Conservation (phyloP, 2,888 invertebrate genomes). For the Drosophila eohydei region DNA sequence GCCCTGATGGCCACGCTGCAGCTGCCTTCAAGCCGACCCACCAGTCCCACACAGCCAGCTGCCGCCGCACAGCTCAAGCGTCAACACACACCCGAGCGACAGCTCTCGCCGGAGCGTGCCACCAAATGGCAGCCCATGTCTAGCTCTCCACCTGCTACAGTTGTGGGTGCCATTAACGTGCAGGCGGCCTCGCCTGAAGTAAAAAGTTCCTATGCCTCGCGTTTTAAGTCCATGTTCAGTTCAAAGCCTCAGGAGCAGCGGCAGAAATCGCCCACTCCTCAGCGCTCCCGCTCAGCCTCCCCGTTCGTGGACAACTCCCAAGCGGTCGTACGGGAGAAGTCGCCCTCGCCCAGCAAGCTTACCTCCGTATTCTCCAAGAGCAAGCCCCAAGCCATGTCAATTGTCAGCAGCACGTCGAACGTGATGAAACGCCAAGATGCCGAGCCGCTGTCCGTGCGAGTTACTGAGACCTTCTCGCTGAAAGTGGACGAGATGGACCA, state of each 20-base stretch:
- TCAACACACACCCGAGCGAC: constrained; percentile 77
- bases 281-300: constrained; percentile 64
- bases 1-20: constrained; percentile 59
- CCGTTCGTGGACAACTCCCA: constrained; percentile 56
- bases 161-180: constrained; percentile 40
- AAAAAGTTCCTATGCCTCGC: constrained; percentile 79
- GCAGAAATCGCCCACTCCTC: constrained; percentile 62
- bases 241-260: constrained; percentile 57
- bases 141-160: constrained; percentile 22
- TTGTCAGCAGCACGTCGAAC: constrained; percentile 65
- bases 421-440: constrained; percentile 72
- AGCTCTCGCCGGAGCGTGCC: constrained; percentile 68
- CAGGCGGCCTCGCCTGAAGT: constrained; percentile 67
- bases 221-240: constrained; percentile 81
- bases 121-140: constrained; percentile 56
- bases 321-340: constrained; percentile 56
- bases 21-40: constrained; percentile 52
- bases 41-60: constrained; percentile 42
- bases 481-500: constrained; percentile 85
- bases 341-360: constrained; percentile 68
- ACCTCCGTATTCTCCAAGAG: constrained; percentile 70
- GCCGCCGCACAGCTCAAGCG: constrained; percentile 69
- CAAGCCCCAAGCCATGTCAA: constrained; percentile 72
- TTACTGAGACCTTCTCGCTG: constrained; percentile 83
- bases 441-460: constrained; percentile 79